Conservation (phyloP, 1,140 invertebrate species). For the Plodia interpunctella region DNA sequence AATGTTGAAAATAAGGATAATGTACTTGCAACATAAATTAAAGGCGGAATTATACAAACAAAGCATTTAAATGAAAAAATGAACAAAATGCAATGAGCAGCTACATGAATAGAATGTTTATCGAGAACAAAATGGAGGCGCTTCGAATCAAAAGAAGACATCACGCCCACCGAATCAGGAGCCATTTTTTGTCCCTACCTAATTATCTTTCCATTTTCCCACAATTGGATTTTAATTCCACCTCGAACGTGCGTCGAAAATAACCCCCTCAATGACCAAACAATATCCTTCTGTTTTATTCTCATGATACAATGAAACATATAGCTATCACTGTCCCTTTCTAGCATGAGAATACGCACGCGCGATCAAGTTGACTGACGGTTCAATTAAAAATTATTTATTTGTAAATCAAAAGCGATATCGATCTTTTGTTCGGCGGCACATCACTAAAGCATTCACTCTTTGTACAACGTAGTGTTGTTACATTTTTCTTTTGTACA, state of each 20-base stretch:
- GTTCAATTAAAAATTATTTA: slow-evolving; percentile 37
- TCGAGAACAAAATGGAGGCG: not conserved
- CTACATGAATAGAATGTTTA: too few relatives aligned
- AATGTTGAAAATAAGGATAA: too few relatives aligned
- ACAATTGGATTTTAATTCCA: slow-evolving; percentile 2
- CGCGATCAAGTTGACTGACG: slow-evolving; percentile 27
- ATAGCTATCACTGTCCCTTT: not conserved
- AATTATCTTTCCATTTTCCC: slow-evolving; percentile 2
- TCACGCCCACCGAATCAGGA: not conserved
- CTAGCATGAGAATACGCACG: not conserved
- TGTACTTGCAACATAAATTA: too few relatives aligned
- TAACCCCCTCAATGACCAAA: not conserved
- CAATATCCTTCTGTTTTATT: not conserved
- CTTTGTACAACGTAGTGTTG: slow-evolving; percentile 24
- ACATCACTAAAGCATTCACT: slow-evolving; percentile 20
- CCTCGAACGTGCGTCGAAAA: not conserved
- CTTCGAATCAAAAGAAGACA: not conserved
- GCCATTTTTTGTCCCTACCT: not conserved
- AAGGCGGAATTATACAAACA: too few relatives aligned
- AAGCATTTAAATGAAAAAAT: too few relatives aligned
- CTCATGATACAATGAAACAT: not conserved
- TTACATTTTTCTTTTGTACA: slow-evolving; percentile 25
- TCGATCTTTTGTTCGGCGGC: slow-evolving; percentile 24
- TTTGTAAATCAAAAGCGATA: slow-evolving; percentile 30
- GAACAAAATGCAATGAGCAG: too few relatives aligned